Base-by-base conservation (phyloP, 2,888 invertebrate genomes). In the Adela reaumurella region DNA sequence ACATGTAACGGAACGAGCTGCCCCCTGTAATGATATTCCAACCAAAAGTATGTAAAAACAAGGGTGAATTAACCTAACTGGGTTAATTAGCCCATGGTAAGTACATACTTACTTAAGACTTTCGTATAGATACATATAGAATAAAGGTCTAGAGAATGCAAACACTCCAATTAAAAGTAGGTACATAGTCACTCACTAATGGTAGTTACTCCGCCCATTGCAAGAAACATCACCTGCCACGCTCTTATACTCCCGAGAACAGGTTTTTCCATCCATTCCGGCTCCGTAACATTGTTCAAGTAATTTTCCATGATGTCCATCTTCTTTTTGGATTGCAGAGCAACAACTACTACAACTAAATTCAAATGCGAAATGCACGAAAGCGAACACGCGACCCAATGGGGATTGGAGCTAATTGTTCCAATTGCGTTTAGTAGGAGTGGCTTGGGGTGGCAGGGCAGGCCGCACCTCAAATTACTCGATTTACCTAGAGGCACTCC, bases 161-260 rank as follows among this genome's bases (percentile, higher is more conserved):
- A 24, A 4, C 24, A 24, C 24, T 24, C 24, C n/a, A 18, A 45
- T 45, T 19, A 45, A 14, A 17, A 17, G 45, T 6, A 24, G 5
- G 16, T 16, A 19, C n/a, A 14, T 44, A 6, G 14, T 19, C 49
- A 69, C 78, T 71, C 74, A 90, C 90, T 81, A 52, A 89, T 59
- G 51, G 84, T 69, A 46, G 85, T 71, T 51, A 88, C 62, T 47
- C 83, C 83, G 46, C 85, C 85, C 50, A 88, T 71, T 59, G 84
- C 84, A 52, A 90, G 73, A 62, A 90, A 88, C 61, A 90, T 83
- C 49, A 91, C 78, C 64, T 94, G 93, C 94, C 94, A 94, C 47
- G 89, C 81, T 54, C 90, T 81, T 60, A 94, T 83, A 19, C 85
- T 86, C 48, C 85, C 85, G 43, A 87, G 67, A 20, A 87, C 81